Conservation (phyloP, 2,888 invertebrate species). For the Ennomos erosarius region DNA sequence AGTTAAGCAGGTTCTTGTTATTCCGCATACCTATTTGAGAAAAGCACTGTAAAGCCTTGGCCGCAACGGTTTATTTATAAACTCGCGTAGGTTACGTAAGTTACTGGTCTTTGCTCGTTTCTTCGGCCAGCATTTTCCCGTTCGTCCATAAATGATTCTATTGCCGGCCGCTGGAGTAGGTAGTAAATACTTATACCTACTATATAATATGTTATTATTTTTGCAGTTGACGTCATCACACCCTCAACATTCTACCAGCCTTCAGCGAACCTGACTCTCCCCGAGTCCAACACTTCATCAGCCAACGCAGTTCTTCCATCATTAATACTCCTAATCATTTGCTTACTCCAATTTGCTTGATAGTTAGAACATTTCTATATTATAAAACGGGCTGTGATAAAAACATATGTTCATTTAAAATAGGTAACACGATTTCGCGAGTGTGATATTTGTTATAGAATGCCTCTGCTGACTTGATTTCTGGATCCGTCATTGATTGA, state of each 20-base stretch:
- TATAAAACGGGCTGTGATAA: constrained; percentile 80
- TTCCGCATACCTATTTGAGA: too few relatives aligned
- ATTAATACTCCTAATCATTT: constrained; percentile 51
- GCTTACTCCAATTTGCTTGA: constrained; percentile 62
- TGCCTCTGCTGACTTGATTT: constrained; percentile 10
- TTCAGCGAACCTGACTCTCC: constrained; percentile 64
- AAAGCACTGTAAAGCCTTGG: too few relatives aligned
- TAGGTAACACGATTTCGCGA: constrained; percentile 41
- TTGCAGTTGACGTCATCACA: constrained; percentile 76
- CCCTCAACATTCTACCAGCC: constrained; percentile 65
- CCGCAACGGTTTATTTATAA: too few relatives aligned
- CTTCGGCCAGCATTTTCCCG: too few relatives aligned
- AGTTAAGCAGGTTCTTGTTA: too few relatives aligned
- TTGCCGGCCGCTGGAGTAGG: too few relatives aligned
- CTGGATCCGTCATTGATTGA: not conserved
- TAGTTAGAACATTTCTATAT: constrained; percentile 49
- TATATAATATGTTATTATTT: constrained; percentile 18
- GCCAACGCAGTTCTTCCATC: constrained; percentile 43
- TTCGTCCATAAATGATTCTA: too few relatives aligned
- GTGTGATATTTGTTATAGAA: constrained; percentile 42
- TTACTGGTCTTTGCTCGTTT: too few relatives aligned
- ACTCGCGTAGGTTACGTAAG: too few relatives aligned
- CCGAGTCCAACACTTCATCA: constrained; percentile 63
- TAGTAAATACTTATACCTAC: too few relatives aligned
- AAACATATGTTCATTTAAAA: constrained; percentile 58